Evolutionary conservation across 2,888 invertebrate genomes (phyloP).

Genomic region (Rhogogaster chlorosoma): DNA sequence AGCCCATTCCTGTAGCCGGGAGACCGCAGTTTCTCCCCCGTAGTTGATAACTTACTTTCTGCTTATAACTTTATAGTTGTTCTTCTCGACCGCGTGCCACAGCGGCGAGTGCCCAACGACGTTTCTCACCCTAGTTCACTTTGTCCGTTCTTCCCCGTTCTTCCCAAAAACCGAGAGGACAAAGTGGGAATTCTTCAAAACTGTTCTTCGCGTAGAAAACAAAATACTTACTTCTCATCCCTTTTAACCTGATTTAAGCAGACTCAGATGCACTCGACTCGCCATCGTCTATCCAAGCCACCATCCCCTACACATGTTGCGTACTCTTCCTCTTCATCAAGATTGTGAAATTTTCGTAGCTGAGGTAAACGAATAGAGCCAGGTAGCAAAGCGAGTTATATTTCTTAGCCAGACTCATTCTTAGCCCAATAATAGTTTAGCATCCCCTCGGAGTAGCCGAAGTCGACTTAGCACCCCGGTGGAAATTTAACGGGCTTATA

Average conservation of each 20-base stretch:
- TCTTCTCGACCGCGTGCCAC: slow-evolving; percentile 40
- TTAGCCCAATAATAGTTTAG: neutral
- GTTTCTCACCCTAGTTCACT: slow-evolving; percentile 12
- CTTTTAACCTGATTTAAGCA: neutral
- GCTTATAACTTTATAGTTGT: slow-evolving; percentile 47
- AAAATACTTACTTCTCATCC: neutral
- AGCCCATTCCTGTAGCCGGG: neutral
- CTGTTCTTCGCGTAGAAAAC: neutral
- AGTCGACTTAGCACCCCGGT: slow-evolving; percentile 26
- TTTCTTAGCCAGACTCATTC: slow-evolving; percentile 1
- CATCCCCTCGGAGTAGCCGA: slow-evolving; percentile 6
- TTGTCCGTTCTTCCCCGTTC: neutral
- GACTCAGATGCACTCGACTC: neutral
- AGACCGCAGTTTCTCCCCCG: slow-evolving; percentile 29
- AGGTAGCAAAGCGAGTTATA: neutral
- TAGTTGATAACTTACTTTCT: slow-evolving; percentile 45
- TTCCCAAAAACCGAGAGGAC: neutral
- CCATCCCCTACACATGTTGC: neutral
- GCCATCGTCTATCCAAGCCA: neutral
- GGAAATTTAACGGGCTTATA: slow-evolving; percentile 24
- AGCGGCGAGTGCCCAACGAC: slow-evolving; percentile 23
- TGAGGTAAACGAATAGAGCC: neutral
- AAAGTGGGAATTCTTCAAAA: slow-evolving; percentile 29
- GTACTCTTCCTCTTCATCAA: neutral
- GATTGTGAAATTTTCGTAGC: neutral